Conservation (phyloP, 2,113 vertebrate species). For the Rhinopomastus cyanomelas region DNA sequence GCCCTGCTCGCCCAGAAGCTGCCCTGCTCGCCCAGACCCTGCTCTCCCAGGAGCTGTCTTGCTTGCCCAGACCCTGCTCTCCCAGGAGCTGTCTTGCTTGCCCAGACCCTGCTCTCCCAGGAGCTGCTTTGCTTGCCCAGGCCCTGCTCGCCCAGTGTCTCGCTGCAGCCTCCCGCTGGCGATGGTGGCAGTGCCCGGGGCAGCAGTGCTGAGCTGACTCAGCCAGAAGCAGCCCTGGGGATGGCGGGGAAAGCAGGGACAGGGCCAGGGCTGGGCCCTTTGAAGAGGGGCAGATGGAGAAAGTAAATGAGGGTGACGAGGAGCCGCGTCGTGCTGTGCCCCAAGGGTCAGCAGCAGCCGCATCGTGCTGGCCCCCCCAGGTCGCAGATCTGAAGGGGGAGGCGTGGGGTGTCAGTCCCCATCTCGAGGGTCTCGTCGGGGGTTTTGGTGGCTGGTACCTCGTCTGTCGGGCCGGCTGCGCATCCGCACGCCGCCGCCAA, state of each 20-base stretch:
- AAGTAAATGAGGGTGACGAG: background rate
- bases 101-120: no score
- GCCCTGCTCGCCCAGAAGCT: no score
- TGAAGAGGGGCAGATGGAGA: constrained; percentile 19
- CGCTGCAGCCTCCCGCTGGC: background rate
- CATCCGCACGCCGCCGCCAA: constrained; percentile 38
- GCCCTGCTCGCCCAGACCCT: no score
- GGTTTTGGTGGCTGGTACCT: constrained; percentile 5
- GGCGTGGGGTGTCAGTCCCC: no score
- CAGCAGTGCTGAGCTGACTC: background rate
- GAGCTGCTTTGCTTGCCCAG: no score
- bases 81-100: no score
- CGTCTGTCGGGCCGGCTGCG: constrained; percentile 9
- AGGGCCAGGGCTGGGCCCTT: constrained; percentile 29
- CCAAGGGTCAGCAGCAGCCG: no score
- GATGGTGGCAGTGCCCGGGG: background rate
- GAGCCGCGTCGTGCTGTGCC: background rate
- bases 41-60: no score
- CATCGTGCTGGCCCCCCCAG: no score
- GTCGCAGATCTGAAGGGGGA: no score
- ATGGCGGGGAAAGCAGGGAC: background rate
- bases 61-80: no score
- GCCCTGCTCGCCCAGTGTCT: background rate
- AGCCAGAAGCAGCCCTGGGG: background rate
- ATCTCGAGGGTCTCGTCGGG: no score